A percentile compares a stretch with the other conserved stretches of the same genome.
Conservation (phyloP, 2,888 invertebrate species). For the Rotaria socialis region DNA sequence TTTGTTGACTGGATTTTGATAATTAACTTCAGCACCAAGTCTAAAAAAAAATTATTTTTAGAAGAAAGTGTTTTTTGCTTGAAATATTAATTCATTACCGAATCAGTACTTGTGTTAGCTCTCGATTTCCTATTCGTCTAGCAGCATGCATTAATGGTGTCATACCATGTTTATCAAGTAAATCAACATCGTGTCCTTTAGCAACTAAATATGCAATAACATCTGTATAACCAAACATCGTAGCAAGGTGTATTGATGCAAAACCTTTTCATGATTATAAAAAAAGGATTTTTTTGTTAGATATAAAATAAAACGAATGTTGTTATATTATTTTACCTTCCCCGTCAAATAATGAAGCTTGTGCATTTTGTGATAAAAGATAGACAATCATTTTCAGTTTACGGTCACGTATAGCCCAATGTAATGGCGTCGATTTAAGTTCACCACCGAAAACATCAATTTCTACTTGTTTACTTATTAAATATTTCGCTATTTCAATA, state of each 20-base stretch:
- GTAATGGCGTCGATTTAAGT: constrained; percentile 86
- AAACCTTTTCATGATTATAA: constrained; percentile 64
- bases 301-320: background rate
- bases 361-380: constrained; percentile 77
- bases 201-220: constrained; percentile 93
- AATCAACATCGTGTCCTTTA: constrained; percentile 81
- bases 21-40: constrained; percentile 26
- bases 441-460: constrained; percentile 94
- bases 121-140: constrained; percentile 66
- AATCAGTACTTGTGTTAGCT: constrained; percentile 83
- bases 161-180: constrained; percentile 85
- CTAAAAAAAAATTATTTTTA: background rate
- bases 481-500: constrained; percentile 81
- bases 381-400: constrained; percentile 76
- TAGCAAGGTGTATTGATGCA: constrained; percentile 86
- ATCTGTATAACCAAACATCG: constrained; percentile 93
- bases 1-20: constrained; percentile 10
- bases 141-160: constrained; percentile 95
- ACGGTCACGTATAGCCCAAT: constrained; percentile 91
- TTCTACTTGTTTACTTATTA: constrained; percentile 76
- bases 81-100: background rate
- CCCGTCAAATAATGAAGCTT: constrained; percentile 81
- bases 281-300: background rate
- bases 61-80: too few species aligned
- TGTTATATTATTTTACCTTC: constrained; percentile 65